phyloP scores from a whole-genome alignment of 2,113 vertebrate species.

The Nesospiza acunhae region DNA sequence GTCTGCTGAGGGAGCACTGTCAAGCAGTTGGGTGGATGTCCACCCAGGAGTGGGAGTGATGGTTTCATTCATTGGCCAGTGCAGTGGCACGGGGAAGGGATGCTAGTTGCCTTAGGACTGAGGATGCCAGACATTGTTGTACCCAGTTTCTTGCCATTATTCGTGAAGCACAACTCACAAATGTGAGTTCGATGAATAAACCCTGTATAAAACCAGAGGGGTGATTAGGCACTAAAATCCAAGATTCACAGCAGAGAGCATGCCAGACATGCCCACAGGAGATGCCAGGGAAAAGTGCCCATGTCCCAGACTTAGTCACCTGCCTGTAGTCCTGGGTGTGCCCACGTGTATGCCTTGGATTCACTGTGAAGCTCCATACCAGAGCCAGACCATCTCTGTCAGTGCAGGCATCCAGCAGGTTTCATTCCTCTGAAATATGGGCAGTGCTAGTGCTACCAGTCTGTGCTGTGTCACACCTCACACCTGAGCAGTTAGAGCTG shows the following conservation, averaged over 20 bases:
- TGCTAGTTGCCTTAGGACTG: background rate
- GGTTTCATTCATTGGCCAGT: background rate
- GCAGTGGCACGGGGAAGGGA: background rate
- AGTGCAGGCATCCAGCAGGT: background rate
- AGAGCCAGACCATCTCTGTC: background rate
- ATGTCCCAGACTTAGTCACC: background rate
- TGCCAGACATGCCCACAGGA: background rate
- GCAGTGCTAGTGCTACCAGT: background rate
- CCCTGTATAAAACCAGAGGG: background rate
- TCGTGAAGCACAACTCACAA: background rate
- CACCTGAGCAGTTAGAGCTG: background rate
- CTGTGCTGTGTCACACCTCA: background rate
- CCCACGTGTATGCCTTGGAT: fast-evolving
- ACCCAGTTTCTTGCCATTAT: background rate
- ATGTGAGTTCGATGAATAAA: background rate
- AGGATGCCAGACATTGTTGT: background rate
- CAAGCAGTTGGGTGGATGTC: background rate
- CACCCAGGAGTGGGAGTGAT: background rate
- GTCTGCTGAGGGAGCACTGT: background rate
- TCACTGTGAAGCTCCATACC: background rate
- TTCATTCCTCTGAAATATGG: background rate
- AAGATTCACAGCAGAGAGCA: background rate
- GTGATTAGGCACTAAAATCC: background rate
- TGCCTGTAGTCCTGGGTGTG: background rate
- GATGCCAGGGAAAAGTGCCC: background rate